phyloP scores from a whole-genome alignment of 2,888 invertebrate species.

The Frankliniella fusca region DNA sequence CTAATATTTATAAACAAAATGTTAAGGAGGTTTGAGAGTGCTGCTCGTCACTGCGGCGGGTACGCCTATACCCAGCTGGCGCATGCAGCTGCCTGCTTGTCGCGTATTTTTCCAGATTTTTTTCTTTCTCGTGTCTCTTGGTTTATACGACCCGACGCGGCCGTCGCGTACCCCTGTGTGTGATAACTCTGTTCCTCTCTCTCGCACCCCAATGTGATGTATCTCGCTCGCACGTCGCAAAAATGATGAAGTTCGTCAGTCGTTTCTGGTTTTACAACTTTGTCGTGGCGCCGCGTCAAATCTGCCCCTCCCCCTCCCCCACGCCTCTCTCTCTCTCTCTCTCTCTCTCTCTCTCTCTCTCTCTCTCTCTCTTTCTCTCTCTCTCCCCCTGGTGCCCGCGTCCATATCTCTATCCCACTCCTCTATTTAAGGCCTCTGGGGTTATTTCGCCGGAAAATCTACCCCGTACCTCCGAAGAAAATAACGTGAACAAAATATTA shows the following conservation, averaged over 20 bases:
- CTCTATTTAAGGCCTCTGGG: no score
- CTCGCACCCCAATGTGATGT: not conserved
- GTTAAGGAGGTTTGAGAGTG: no score
- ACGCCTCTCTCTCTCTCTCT: not conserved
- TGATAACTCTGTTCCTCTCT: not conserved
- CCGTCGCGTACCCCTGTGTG: not conserved
- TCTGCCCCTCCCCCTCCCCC: not conserved
- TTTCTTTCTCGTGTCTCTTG: no score
- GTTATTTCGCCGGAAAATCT: no score
- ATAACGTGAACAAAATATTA: no score
- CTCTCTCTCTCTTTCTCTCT: not conserved
- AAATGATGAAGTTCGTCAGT: slow-evolving; percentile 16
- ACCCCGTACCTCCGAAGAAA: no score
- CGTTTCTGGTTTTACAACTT: slow-evolving; percentile 23
- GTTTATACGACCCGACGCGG: no score
- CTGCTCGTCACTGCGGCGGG: no score
- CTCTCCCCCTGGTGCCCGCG: not conserved
- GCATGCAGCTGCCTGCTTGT: no score
- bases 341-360: not conserved
- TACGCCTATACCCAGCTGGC: no score
- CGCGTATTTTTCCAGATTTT: no score
- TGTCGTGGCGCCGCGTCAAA: slow-evolving; percentile 14
- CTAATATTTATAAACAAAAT: no score
- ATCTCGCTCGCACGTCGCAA: not conserved
- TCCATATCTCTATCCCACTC: not conserved